Evolutionary conservation across 2,113 vertebrate species (phyloP).

Genomic region (Maccullochella peelii): DNA sequence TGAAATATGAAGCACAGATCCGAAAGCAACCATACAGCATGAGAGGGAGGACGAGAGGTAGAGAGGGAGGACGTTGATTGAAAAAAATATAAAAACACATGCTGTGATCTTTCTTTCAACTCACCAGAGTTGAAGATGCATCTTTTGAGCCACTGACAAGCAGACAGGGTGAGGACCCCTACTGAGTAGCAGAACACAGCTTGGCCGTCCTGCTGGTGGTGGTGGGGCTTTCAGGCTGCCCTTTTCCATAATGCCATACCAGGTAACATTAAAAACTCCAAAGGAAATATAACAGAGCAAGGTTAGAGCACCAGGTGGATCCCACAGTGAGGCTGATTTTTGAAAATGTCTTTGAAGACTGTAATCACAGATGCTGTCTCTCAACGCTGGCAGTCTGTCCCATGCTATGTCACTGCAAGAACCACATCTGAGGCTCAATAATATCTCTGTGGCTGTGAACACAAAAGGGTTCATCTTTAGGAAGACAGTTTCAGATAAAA

Average conservation of each 20-base stretch:
- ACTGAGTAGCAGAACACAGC: conserved; percentile 39
- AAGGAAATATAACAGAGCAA: conserved; percentile 67
- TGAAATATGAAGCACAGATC: conserved; percentile 45
- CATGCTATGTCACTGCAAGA: conserved; percentile 35
- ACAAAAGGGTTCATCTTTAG: conserved; percentile 19
- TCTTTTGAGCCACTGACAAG: conserved; percentile 56
- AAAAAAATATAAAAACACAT: conserved; percentile 14
- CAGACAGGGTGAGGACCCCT: conserved; percentile 44
- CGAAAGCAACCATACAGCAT: conserved; percentile 5
- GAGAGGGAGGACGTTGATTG: conserved; percentile 16
- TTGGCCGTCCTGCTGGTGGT: conserved; percentile 42
- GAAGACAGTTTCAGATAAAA: conserved; percentile 29
- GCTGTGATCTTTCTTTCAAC: conserved; percentile 61
- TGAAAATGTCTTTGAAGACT: conserved; percentile 66
- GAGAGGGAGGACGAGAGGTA: neutral
- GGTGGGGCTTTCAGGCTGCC: conserved; percentile 58
- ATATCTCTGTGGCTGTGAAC: conserved; percentile 10
- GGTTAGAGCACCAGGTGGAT: conserved; percentile 59
- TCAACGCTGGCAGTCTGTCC: conserved; percentile 53
- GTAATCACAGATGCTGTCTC: conserved; percentile 57
- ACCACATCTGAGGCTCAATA: conserved; percentile 11
- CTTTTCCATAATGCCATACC: conserved; percentile 65
- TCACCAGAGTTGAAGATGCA: conserved; percentile 32
- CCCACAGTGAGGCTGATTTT: conserved; percentile 62
- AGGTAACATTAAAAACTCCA: conserved; percentile 67